Conservation (phyloP, 2,888 invertebrate genomes). For the Platypus cylindrus region DNA sequence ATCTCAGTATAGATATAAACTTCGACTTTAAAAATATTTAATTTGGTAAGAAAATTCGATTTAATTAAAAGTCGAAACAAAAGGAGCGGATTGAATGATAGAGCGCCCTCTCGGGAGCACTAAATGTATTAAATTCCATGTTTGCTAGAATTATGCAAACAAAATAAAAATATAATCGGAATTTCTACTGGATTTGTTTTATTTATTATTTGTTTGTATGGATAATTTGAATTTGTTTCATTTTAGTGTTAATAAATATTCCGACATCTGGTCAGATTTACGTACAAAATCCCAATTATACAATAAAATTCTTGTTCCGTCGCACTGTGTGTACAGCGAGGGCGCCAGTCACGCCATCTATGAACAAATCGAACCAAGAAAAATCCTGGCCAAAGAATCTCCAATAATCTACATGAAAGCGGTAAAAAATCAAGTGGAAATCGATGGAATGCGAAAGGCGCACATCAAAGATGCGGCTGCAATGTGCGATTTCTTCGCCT, state of each 20-base stretch:
- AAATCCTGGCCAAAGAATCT: constrained; percentile 51
- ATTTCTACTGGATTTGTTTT: too few species aligned
- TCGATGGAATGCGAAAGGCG: constrained; percentile 68
- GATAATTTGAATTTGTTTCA: constrained; percentile 6
- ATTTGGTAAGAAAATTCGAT: too few species aligned
- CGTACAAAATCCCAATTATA: constrained; percentile 50
- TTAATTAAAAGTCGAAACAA: too few species aligned
- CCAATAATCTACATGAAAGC: constrained; percentile 80
- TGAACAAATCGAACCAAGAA: constrained; percentile 44
- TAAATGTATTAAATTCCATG: too few species aligned
- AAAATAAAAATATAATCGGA: too few species aligned
- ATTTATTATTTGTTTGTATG: too few species aligned
- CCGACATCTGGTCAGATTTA: constrained; percentile 56
- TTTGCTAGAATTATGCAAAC: too few species aligned
- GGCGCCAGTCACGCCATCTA: constrained; percentile 63
- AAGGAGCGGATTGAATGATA: too few species aligned
- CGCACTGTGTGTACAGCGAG: constrained; percentile 53
- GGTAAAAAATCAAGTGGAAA: constrained; percentile 71
- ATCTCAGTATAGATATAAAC: too few species aligned
- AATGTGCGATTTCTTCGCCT: constrained; percentile 73
- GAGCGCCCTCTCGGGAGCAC: too few species aligned
- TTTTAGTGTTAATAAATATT: constrained; percentile 55
- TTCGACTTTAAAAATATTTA: too few species aligned
- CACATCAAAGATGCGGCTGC: constrained; percentile 83
- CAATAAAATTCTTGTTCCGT: constrained; percentile 55